These are phyloP conservation scores for Bradysia coprophila DNA, from an alignment of 1,140 invertebrate species.

Conservation along the genomic window DNA sequence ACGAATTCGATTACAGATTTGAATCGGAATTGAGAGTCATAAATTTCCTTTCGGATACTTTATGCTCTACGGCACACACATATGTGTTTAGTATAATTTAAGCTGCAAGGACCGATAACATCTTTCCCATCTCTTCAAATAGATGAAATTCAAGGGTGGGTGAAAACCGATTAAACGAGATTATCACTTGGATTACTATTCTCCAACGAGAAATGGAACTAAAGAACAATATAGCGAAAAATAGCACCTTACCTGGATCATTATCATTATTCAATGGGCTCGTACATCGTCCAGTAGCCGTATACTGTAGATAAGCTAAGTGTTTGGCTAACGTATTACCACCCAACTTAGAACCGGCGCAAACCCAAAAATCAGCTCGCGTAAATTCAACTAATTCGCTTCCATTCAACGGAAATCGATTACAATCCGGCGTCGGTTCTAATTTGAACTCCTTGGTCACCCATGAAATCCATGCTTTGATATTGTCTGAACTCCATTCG, in stretches of 20 bases:
- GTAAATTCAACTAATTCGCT: constrained; percentile 33
- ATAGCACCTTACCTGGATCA: constrained; percentile 23
- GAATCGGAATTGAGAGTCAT: not conserved
- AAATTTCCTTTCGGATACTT: no score
- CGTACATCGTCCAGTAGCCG: constrained; percentile 26
- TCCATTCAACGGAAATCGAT: constrained; percentile 35
- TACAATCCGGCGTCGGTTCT: constrained; percentile 26
- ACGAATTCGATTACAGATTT: not conserved
- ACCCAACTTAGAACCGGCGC: constrained; percentile 21
- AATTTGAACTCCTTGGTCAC: constrained; percentile 37
- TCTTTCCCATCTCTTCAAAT: no score
- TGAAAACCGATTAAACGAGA: no score
- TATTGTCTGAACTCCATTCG: constrained; percentile 37
- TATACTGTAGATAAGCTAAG: constrained; percentile 26
- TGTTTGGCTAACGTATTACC: constrained; percentile 29
- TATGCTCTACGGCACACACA: no score
- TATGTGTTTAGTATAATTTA: no score
- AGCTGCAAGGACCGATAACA: no score
- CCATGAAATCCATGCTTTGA: constrained; percentile 45
- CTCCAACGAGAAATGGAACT: no score
- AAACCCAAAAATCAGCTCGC: constrained; percentile 26
- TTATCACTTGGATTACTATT: no score
- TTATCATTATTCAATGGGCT: constrained; percentile 25
- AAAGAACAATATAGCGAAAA: no score
- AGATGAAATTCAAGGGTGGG: no score